phyloP scores from a whole-genome alignment of 2,888 invertebrate species.

The Caenorhabditis afra region DNA sequence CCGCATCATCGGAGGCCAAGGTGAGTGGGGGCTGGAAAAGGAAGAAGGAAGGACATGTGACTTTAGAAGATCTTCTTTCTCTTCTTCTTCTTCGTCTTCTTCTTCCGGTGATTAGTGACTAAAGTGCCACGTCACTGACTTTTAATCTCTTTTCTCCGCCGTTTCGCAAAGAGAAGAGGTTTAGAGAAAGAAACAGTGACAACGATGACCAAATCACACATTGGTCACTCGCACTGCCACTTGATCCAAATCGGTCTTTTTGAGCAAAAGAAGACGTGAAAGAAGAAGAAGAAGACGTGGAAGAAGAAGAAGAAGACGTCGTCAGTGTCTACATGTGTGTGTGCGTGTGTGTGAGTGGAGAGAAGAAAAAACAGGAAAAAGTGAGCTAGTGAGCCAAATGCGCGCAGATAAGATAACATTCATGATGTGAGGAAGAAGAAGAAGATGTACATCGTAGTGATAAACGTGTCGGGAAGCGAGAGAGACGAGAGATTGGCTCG shows the following conservation, averaged over 20 bases:
- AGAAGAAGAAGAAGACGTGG: too few species aligned
- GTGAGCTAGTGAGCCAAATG: constrained; percentile 3
- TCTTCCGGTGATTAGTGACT: too few species aligned
- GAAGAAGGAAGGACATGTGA: too few species aligned
- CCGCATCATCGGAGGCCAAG: constrained; percentile 43
- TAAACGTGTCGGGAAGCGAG: constrained; percentile 4
- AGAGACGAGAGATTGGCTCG: not conserved
- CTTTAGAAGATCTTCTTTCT: too few species aligned
- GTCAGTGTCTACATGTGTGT: too few species aligned
- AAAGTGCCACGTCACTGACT: constrained; percentile 25
- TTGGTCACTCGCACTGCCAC: too few species aligned
- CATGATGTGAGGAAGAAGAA: not conserved
- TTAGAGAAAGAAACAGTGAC: constrained; percentile 9
- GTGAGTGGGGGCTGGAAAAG: constrained; percentile 22
- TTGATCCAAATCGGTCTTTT: too few species aligned
- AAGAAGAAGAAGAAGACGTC: too few species aligned
- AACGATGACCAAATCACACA: too few species aligned
- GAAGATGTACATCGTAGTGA: constrained; percentile 9
- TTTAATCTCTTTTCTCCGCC: constrained; percentile 13
- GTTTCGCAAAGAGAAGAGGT: not conserved
- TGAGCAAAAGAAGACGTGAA: too few species aligned
- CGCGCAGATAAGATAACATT: constrained; percentile 9
- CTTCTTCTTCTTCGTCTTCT: too few species aligned
- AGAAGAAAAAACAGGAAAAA: constrained; percentile 1
- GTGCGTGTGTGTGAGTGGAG: not conserved